Percentiles rank a stretch among this genome's conserved stretches.
phyloP scores from a whole-genome alignment of 2,113 vertebrate genomes.

The Carassius auratus region DNA sequence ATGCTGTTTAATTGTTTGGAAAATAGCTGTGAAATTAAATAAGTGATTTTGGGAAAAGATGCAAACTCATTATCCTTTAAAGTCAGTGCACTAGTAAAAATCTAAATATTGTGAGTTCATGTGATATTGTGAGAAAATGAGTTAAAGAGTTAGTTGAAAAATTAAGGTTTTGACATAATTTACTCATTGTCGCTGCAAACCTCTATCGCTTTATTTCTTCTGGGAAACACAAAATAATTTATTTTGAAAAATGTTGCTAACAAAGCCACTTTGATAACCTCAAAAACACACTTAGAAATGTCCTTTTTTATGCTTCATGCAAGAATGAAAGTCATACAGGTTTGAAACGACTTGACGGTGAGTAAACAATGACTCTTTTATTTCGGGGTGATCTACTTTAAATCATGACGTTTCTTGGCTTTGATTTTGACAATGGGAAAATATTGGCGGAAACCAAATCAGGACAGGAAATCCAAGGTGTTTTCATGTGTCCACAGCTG shows the following conservation, averaged over 20 bases:
- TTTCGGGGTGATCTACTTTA: background rate
- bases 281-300: background rate
- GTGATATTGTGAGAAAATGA: background rate
- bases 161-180: background rate
- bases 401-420: background rate
- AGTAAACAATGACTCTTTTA: background rate
- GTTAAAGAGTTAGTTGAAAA: background rate
- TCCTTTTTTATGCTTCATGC: background rate
- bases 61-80: background rate
- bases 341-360: background rate
- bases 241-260: background rate
- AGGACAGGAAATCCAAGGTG: constrained; percentile 53
- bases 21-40: background rate
- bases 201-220: background rate
- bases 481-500: constrained; percentile 11
- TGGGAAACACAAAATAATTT: background rate
- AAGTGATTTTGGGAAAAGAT: background rate
- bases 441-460: constrained; percentile 19
- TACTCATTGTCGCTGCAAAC: background rate
- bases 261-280: background rate
- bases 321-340: background rate
- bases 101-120: background rate
- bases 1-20: background rate
- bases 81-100: background rate
- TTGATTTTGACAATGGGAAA: constrained; percentile 15